phyloP scores from a whole-genome alignment of 1,140 invertebrate genomes.

The Mylabris phalerata region DNA sequence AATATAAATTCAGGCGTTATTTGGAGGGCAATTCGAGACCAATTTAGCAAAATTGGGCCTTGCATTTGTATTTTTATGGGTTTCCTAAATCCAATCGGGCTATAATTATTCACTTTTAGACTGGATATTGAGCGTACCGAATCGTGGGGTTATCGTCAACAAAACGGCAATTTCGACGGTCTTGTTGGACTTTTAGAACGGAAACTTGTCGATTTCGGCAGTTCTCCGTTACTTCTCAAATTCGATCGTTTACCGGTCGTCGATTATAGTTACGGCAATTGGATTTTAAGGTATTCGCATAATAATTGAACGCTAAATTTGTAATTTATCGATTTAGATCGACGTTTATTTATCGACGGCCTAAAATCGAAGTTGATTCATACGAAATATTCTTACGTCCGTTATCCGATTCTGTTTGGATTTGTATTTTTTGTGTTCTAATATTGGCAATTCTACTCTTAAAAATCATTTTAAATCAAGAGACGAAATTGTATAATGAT shows the following conservation, averaged over 20 bases:
- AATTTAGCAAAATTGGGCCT: no score
- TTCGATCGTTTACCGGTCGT: slow-evolving; percentile 49
- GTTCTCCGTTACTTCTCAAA: slow-evolving; percentile 51
- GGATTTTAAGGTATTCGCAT: slow-evolving; percentile 45
- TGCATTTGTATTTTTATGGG: no score
- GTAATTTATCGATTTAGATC: not conserved
- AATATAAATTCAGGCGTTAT: no score
- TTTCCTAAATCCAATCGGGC: no score
- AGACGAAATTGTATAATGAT: not conserved
- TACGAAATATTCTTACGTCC: slow-evolving; percentile 53
- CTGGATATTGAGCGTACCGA: slow-evolving; percentile 47
- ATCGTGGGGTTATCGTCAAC: slow-evolving; percentile 54
- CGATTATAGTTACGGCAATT: slow-evolving; percentile 52
- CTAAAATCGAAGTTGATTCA: slow-evolving; percentile 48
- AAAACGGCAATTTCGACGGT: slow-evolving; percentile 56
- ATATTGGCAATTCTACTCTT: slow-evolving; percentile 35
- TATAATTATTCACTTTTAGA: slow-evolving; percentile 28
- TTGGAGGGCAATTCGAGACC: no score
- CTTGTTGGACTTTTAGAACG: slow-evolving; percentile 53
- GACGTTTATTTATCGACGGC: slow-evolving; percentile 53
- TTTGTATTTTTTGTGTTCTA: slow-evolving; percentile 41
- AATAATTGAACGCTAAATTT: not conserved
- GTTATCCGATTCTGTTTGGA: slow-evolving; percentile 49
- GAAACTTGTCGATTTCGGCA: slow-evolving; percentile 51
- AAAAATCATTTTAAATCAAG: slow-evolving; percentile 22